These are phyloP conservation scores for Colinus virginianus DNA, from an alignment of 2,113 vertebrate genomes.

Conservation along the genomic window DNA sequence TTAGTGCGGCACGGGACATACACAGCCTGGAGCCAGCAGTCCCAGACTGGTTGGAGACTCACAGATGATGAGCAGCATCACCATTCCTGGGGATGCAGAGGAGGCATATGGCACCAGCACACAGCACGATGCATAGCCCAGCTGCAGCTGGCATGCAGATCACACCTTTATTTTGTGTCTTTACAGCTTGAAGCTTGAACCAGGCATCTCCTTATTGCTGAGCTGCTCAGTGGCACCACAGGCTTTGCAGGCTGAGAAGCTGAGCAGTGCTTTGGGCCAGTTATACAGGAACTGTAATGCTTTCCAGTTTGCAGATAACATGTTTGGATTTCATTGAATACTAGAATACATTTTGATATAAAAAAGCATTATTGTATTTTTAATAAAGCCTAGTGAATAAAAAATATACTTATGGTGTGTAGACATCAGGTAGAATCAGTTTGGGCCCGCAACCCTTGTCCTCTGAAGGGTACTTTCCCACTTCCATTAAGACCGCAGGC, in stretches of 20 bases:
- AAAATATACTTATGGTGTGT: not conserved
- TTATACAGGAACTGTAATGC: not conserved
- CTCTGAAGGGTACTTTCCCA: constrained; percentile 17
- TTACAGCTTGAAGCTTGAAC: not conserved
- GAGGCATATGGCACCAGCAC: not conserved
- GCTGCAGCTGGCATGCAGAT: not conserved
- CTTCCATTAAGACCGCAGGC: constrained; percentile 29
- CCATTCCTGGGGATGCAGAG: fast-evolving
- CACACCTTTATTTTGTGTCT: not conserved
- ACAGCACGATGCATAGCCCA: not conserved
- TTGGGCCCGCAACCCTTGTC: not conserved
- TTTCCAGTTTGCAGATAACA: not conserved
- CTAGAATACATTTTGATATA: constrained; percentile 32
- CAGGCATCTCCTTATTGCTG: not conserved
- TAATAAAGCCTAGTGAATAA: constrained; percentile 5
- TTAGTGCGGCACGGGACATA: not conserved
- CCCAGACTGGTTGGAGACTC: not conserved
- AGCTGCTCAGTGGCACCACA: fast-evolving
- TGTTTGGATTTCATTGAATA: constrained; percentile 29
- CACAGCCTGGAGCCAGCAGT: not conserved
- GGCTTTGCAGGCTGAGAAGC: not conserved
- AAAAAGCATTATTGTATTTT: constrained; percentile 19
- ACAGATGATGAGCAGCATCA: not conserved
- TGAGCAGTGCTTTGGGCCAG: not conserved
- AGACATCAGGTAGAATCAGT: not conserved